Evolutionary conservation across 1,140 invertebrate genomes (phyloP), one percentile per base, ranked within the genome.

Genomic region (Condylostylus longicornis): DNA sequence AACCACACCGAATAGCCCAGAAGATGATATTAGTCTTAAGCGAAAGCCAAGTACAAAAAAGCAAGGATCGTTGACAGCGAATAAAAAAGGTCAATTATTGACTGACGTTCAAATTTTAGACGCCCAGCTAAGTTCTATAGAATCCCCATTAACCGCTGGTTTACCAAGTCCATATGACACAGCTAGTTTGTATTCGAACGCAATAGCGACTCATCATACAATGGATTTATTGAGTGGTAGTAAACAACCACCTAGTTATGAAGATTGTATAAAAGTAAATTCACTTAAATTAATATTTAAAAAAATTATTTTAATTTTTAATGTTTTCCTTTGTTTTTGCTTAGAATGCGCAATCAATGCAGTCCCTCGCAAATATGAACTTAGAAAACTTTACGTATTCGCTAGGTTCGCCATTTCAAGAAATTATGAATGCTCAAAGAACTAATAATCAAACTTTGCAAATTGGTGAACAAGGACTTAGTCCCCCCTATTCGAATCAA

Each of bases 171-270:
- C 79, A 12, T 82, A 82, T 62, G 79, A 82, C 63, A 73, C 77
- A 45, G 74, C 74, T 33, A 79, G 77, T 38, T 63, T 82, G 35
- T 85, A 83, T 65, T 82, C 77, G 46, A 85, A 82, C 58, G 78
- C 79, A 46, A 69, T 79, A 50, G 71, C 78, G 62, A 50, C 67
- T 54, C 51, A 65, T 67, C 59, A 67, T 46, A 62, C 66, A 45
- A 40, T 59, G 8, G 52, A 54, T 33, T 53, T 72, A 19, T 65
- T 77, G 41, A 65, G 67, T n/a, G 61, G 62, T 40, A 70, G 68
- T 51, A 84, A 86, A 47, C 82, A 87, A 53, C 82, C 82, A 15
- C 83, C 85, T 13, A 77, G 82, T 36, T 88, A 88, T 61, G 84
- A 89, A 53, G 85, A 89, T 50, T 85, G 82, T 53, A 77, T 88